Percentiles rank a stretch among this genome's conserved stretches.
These are phyloP conservation scores for Taphrorychus bicolor DNA, from an alignment of 2,888 invertebrate genomes.

Conservation along the genomic window DNA sequence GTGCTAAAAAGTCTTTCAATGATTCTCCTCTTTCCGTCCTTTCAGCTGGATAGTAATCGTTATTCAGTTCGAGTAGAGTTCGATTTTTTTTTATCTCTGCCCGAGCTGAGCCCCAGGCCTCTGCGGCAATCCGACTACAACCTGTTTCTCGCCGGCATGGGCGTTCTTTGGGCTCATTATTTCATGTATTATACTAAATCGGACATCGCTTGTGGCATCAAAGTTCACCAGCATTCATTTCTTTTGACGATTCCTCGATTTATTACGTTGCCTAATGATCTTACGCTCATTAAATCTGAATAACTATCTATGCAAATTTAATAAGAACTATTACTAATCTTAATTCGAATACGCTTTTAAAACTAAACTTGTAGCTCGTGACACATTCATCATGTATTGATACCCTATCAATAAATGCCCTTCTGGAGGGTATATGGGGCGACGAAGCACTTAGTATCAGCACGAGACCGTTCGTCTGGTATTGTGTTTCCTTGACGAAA, in stretches of 20 bases:
- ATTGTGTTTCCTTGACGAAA: constrained; percentile 16
- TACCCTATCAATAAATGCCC: constrained; percentile 18
- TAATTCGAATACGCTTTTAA: no score
- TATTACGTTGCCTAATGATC: neutral
- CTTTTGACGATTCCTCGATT: neutral
- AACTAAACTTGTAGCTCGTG: no score
- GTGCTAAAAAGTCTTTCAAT: constrained; percentile 25
- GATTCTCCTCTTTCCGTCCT: no score
- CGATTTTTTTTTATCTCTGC: constrained; percentile 37
- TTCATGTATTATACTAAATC: constrained; percentile 15
- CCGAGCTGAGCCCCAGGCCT: constrained; percentile 19
- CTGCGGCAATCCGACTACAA: constrained; percentile 32
- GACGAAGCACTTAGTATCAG: constrained; percentile 32
- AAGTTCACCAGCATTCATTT: constrained; percentile 11
- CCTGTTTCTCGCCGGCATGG: constrained; percentile 23
- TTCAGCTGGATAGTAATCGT: constrained; percentile 31
- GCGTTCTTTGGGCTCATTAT: constrained; percentile 32
- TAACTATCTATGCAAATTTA: no score
- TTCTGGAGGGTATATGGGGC: constrained; percentile 20
- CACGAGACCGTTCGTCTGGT: constrained; percentile 35
- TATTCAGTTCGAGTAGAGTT: constrained; percentile 35
- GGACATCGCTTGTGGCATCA: constrained; percentile 3
- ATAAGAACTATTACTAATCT: no score
- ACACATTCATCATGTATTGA: constrained; percentile 22
- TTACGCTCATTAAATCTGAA: neutral